Evolutionary conservation across 1,140 invertebrate genomes (phyloP), one percentile per base, ranked within the genome.

Genomic region (Ctenoplectra terminalis): DNA sequence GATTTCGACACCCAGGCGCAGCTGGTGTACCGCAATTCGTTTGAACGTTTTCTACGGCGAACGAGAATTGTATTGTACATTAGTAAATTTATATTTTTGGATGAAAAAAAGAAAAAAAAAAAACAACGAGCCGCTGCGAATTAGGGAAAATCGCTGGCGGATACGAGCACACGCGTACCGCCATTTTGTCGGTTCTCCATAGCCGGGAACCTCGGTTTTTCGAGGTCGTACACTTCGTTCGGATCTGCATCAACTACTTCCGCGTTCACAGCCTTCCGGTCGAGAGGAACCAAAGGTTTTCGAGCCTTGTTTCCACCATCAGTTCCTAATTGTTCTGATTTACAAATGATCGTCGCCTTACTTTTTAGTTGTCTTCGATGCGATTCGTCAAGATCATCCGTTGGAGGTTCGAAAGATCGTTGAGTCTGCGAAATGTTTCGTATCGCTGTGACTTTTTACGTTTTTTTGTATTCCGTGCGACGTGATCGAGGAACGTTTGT

Each of bases 31-130:
- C 71, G 50, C 67, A 46, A 73, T 73, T 63, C 69, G 75, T 74
- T 83, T 69, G 71, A 71, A 85, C 74, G 81, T 69, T 79, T 63
- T 72, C 82, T 56, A 82, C 67, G 80, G 46, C 84, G 73, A 87
- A 84, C 82, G 82, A 67, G 83, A 61, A 86, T 58, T 89, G 88
- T 90, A 91, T 81, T 90, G 89, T 91, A 90, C 82, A 92, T 89
- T 88, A 89, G 88, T 88, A 89, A 92, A 93, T 92, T 92, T 92
- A 92, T 92, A 93, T 92, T 93, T 93, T 93, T 93, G 92, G 92
- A 82, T 88, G 75, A 86, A 88, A 40, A 78, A 83, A 84, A 78
- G 82, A 85, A 85, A 85, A 88, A 83, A 86, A 81, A 81, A 82
- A 84, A 40, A 79, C 85, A 82, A 83, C 76, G 17, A 23, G 29